These are phyloP conservation scores for Caenorhabditis auriculariae DNA, from an alignment of 2,888 invertebrate species.

Conservation along the genomic window DNA sequence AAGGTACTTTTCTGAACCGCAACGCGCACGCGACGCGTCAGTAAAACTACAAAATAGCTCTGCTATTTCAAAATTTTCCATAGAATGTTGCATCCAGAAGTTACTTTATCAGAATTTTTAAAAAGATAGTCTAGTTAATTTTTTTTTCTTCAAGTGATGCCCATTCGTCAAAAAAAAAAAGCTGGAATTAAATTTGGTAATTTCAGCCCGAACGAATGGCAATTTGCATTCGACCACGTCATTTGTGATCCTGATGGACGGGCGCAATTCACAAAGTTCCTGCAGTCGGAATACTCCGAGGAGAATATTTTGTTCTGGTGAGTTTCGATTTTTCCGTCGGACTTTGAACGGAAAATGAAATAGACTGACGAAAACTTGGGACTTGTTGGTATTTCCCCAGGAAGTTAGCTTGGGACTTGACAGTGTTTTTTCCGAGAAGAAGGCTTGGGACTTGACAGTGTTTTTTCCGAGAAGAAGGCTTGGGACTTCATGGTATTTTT, in stretches of 20 bases:
- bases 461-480: no score
- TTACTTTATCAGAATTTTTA: no score
- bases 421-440: not conserved
- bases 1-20: no score
- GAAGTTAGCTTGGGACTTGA: not conserved
- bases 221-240: slow-evolving; percentile 48
- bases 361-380: not conserved
- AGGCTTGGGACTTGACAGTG: not conserved
- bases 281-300: slow-evolving; percentile 61
- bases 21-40: no score
- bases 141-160: not conserved
- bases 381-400: not conserved
- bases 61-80: no score
- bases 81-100: not conserved
- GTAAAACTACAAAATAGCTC: no score
- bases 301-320: slow-evolving; percentile 63
- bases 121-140: no score
- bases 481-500: no score
- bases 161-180: not conserved
- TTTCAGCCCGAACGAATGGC: slow-evolving; percentile 54
- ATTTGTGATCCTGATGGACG: slow-evolving; percentile 49
- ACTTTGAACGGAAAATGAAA: not conserved
- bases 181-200: not conserved
- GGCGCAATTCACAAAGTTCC: slow-evolving; percentile 60
- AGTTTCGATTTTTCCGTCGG: slow-evolving; percentile 15